These are phyloP conservation scores for Anas bernieri DNA, from an alignment of 2,797 vertebrate genomes.

Conservation along the genomic window DNA sequence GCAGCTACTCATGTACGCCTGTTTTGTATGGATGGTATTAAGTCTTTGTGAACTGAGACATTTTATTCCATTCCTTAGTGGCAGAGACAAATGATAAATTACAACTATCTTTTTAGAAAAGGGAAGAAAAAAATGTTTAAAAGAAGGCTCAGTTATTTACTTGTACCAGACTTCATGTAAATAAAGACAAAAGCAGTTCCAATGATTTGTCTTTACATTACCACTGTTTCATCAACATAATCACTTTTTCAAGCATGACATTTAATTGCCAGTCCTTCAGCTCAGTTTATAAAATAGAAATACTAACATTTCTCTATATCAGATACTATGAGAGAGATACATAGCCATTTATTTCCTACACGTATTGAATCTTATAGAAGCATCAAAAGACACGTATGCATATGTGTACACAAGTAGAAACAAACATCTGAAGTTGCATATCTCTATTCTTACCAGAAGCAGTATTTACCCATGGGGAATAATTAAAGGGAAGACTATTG, in stretches of 20 bases:
- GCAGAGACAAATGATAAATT: neutral
- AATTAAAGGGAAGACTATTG: neutral
- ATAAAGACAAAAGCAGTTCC: neutral
- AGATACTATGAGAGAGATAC: neutral
- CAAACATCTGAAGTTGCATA: fast-evolving
- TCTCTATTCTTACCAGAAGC: neutral
- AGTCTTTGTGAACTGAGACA: neutral
- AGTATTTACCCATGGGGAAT: neutral
- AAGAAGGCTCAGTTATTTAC: neutral
- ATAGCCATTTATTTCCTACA: neutral
- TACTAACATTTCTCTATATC: neutral
- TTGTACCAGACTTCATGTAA: neutral
- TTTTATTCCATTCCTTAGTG: neutral
- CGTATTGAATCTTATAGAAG: neutral
- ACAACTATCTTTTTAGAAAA: neutral
- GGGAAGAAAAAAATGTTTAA: neutral
- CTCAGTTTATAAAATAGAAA: neutral
- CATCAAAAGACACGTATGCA: neutral
- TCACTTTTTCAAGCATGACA: neutral
- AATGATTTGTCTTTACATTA: neutral
- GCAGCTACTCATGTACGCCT: neutral
- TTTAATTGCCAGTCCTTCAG: neutral
- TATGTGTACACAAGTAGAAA: neutral
- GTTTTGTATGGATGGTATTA: neutral
- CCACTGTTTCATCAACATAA: neutral